These are phyloP conservation scores for Coptodon bakossiorum DNA, from an alignment of 2,113 vertebrate species.

Conservation along the genomic window DNA sequence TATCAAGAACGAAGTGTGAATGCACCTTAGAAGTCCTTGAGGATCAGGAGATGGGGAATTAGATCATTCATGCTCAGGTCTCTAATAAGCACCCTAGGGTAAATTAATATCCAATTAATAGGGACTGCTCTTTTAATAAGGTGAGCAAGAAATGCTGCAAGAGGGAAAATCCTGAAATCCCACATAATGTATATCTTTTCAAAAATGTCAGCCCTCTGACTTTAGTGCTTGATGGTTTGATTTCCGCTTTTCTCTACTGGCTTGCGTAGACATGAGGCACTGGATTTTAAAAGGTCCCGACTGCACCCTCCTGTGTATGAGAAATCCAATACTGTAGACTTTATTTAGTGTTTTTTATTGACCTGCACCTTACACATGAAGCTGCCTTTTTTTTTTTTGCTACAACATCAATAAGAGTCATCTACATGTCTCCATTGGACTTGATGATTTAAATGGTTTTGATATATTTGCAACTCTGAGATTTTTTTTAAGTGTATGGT, in stretches of 20 bases:
- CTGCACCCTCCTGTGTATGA: not conserved
- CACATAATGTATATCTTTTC: not conserved
- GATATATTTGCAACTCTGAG: not conserved
- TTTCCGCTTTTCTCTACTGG: not conserved
- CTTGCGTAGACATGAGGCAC: not conserved
- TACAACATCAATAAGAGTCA: not conserved
- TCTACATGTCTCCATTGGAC: not conserved
- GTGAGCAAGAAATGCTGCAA: not conserved
- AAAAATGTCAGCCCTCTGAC: conserved; percentile 5
- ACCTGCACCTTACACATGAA: conserved; percentile 7
- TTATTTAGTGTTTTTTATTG: conserved; percentile 27
- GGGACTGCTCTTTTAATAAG: conserved; percentile 53
- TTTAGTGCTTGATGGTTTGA: conserved; percentile 2
- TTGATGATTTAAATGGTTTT: not conserved
- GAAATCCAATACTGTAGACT: conserved; percentile 42
- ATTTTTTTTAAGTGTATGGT: not conserved
- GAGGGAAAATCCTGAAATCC: not conserved
- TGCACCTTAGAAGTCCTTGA: conserved; percentile 41
- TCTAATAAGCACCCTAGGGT: conserved; percentile 68
- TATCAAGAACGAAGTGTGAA: conserved; percentile 6
- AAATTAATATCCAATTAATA: conserved; percentile 70
- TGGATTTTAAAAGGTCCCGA: conserved; percentile 20
- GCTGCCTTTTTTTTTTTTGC: not conserved
- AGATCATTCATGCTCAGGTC: conserved; percentile 61
- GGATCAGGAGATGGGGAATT: conserved; percentile 61